These are phyloP conservation scores for Saxicola maurus DNA, from an alignment of 2,797 vertebrate genomes.

Conservation along the genomic window DNA sequence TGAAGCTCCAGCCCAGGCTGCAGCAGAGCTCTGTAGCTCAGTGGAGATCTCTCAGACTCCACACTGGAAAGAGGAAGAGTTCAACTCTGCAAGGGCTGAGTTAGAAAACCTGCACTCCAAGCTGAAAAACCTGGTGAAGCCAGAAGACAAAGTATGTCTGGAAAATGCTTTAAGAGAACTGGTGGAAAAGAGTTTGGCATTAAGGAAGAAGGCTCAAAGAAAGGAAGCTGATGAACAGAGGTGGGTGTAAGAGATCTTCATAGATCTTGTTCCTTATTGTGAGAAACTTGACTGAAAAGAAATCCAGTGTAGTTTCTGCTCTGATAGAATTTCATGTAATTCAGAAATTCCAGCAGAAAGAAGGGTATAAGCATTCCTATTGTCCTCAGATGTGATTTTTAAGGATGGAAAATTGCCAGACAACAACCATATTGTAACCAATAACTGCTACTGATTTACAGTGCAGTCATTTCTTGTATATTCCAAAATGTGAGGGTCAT, in stretches of 20 bases:
- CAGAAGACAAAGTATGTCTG: conserved; percentile 67
- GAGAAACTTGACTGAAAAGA: background rate
- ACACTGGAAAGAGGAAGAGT: conserved; percentile 67
- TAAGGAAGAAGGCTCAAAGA: conserved; percentile 71
- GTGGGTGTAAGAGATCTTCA: conserved; percentile 39
- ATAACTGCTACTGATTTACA: background rate
- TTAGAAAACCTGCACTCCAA: conserved; percentile 66
- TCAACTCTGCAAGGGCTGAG: conserved; percentile 69
- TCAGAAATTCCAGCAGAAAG: background rate
- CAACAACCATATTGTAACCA: background rate
- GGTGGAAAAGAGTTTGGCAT: conserved; percentile 64
- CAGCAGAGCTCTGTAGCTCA: conserved; percentile 59
- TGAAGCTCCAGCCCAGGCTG: conserved; percentile 59
- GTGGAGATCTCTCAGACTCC: conserved; percentile 55
- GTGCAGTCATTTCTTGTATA: background rate
- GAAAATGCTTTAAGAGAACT: conserved; percentile 73
- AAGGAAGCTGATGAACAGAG: conserved; percentile 43
- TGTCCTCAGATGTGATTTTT: background rate
- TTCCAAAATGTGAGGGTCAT: background rate
- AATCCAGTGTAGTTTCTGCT: background rate
- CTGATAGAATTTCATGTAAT: background rate
- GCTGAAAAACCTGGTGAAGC: conserved; percentile 62
- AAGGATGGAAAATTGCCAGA: background rate
- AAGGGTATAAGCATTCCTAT: background rate
- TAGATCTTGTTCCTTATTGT: background rate